Base-by-base conservation (phyloP, 2,113 vertebrate species). In the Loxodonta africana region DNA sequence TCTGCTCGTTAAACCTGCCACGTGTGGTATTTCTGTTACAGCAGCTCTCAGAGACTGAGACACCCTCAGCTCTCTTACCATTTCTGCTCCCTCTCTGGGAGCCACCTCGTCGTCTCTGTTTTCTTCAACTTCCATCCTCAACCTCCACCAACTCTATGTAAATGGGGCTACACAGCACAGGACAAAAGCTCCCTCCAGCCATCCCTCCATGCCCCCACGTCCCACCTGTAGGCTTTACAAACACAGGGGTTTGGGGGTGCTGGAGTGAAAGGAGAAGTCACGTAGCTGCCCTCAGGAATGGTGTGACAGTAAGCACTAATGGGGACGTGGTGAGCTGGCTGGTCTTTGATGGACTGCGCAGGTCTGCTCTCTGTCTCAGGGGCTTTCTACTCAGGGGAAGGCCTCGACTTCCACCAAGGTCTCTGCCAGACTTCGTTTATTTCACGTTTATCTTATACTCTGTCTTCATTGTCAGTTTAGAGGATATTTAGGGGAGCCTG, bases 91-190 rank as follows among this genome's bases (percentile, higher is more conserved):
- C 46, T 63, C 30, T 30, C 20, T 0, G 3, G 67, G 44, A 78
- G 48, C 17, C 17, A 17, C 0, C 2, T 18, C 1, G 28, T 20
- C 30, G 3, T 44, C 33, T 6, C 8, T 0, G 20, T 63, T 25
- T 65, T 30, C 78, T 74, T n/a, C 37, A 46, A 2, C 20, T 44
- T 12, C 37, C 23, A 21, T 30, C 78, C 67, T n/a, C 37, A 46
- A 2, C 20, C 53, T 12, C 37, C 23, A 21, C 12, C 25, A 6
- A 15, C 28, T 0, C 2, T 12, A 17, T 57, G 1, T 33, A 44
- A n/a, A 1, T 0, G 0, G 28, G 30, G 53, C 4, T 0, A 0
- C 1, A 1, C 4, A 2, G 6, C 7, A 0, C 25, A 48, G 73
- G 53, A 17, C 0, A 1, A 0, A 2, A 2, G 0, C 26, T 20